Evolutionary conservation across 2,113 vertebrate genomes (phyloP).

Genomic region (Coregonus clupeaformis): DNA sequence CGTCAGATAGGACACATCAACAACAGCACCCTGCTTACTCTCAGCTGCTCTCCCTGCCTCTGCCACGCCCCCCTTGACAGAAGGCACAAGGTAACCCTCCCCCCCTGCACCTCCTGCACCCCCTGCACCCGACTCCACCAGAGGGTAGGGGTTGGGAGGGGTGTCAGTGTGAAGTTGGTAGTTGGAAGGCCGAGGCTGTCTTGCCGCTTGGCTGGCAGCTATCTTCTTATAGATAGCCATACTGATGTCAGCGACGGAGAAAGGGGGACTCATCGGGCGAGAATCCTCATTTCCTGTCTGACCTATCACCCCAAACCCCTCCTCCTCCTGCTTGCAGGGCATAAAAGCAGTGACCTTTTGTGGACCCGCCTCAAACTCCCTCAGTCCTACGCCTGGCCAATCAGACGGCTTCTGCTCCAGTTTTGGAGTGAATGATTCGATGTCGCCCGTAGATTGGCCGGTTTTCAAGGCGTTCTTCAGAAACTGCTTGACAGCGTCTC

Average conservation of each 20-base stretch:
- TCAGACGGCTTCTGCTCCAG: constrained; percentile 39
- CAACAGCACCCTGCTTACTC: constrained; percentile 33
- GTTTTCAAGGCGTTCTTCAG: constrained; percentile 22
- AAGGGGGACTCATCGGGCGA: constrained; percentile 29
- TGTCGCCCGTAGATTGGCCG: constrained; percentile 17
- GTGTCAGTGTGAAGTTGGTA: constrained; percentile 34
- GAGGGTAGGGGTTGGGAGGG: constrained; percentile 19
- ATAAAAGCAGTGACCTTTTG: constrained; percentile 64
- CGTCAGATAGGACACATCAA: constrained; percentile 50
- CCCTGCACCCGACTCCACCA: constrained; percentile 19
- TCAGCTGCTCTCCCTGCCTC: constrained; percentile 16
- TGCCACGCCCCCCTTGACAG: neutral
- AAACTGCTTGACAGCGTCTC: constrained; percentile 48
- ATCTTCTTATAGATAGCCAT: constrained; percentile 57
- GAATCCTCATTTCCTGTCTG: constrained; percentile 24
- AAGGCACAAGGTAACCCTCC: neutral
- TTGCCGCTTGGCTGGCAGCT: constrained; percentile 43
- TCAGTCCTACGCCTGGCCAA: constrained; percentile 36
- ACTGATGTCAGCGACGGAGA: constrained; percentile 57
- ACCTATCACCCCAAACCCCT: constrained; percentile 7
- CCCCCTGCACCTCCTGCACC: neutral
- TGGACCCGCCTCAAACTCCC: constrained; percentile 40
- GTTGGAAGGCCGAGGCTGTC: constrained; percentile 33
- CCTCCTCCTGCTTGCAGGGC: constrained; percentile 54
- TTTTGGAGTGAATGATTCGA: constrained; percentile 30